phyloP scores from a whole-genome alignment of 2,113 vertebrate genomes.

The Mesocricetus auratus region DNA sequence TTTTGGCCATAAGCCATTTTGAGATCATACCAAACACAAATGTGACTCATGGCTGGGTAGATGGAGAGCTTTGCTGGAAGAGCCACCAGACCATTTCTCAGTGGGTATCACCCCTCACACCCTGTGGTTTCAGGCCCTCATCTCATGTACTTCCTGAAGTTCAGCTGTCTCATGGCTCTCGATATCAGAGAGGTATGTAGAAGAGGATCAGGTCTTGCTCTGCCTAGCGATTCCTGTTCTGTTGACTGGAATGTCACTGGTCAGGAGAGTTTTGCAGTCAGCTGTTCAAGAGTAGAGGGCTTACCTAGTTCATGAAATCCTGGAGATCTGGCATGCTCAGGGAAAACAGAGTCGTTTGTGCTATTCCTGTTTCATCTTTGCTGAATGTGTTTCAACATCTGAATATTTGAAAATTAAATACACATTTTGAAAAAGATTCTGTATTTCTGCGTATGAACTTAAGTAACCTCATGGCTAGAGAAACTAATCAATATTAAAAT shows the following conservation, averaged over 20 bases:
- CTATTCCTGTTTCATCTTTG: constrained; percentile 40
- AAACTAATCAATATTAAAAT: constrained; percentile 64
- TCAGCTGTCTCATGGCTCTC: not conserved
- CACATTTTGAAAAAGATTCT: not conserved
- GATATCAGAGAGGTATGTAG: not conserved
- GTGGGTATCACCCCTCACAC: not conserved
- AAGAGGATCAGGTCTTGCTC: constrained; percentile 30
- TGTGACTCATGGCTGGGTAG: not conserved
- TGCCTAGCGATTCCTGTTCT: constrained; percentile 35
- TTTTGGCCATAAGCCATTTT: constrained; percentile 29
- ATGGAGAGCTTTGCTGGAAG: not conserved
- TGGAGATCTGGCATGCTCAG: constrained; percentile 58
- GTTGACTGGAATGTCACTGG: constrained; percentile 67
- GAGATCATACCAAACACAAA: not conserved
- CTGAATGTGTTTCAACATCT: constrained; percentile 18
- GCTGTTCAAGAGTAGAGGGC: constrained; percentile 63
- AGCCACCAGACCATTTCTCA: not conserved
- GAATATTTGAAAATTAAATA: not conserved
- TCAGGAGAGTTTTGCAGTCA: constrained; percentile 70
- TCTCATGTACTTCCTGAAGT: not conserved
- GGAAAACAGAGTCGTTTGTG: constrained; percentile 62
- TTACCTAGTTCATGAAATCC: constrained; percentile 48
- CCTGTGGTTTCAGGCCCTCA: not conserved
- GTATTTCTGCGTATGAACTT: constrained; percentile 33
- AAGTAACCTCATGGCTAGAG: constrained; percentile 61